Base-by-base conservation (phyloP, 2,888 invertebrate genomes). In the Colletes collaris region DNA sequence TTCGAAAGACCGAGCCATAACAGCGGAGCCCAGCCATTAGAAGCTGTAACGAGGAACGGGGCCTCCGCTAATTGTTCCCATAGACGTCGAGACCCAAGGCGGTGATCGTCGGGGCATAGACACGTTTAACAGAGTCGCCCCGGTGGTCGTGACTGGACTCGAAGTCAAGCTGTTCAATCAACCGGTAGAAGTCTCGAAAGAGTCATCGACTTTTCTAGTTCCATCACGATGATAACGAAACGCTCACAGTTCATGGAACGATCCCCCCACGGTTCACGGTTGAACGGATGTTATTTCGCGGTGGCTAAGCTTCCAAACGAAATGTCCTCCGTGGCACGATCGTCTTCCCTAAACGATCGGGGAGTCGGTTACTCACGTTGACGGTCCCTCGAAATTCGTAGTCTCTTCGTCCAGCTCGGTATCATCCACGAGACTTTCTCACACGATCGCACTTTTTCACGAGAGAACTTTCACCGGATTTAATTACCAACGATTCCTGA, bases 11-110 rank as follows among this genome's bases (percentile, higher is more conserved):
- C 44, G 75, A 62, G 10, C 44, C 49, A 68, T 58, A 76, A 55
- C 60, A 10, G 66, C n/a, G 13, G 49, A 37, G 6, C 13, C 40
- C 53, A n/a, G 46, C 67, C 67, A 58, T 74, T 65, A 59, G 59
- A 50, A 55, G 65, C 40, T 72, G 66, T 79, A 59, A 64, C 44
- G 65, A 50, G 55, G n/a, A 67, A 50, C 63, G 55, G 35, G 63
- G 59, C 53, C 62, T 27, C 53, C 19, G 59, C 56, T 87, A 86
- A 86, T 87, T 85, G 86, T 85, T 85, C 77, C 71, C 83, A 81
- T 76, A 70, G 83, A 81, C 71, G 56, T 63, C 50, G 72, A 74
- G 74, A 78, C 63, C 46, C 46, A 27, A 27, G 52, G 27, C 52
- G 35, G 71, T 27, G 67, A 71, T 75, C 44, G 46, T 50, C 40